Evolutionary conservation across 1,140 invertebrate species (phyloP), one percentile per base, ranked within the genome.

Genomic region (Papilio polyxenes): DNA sequence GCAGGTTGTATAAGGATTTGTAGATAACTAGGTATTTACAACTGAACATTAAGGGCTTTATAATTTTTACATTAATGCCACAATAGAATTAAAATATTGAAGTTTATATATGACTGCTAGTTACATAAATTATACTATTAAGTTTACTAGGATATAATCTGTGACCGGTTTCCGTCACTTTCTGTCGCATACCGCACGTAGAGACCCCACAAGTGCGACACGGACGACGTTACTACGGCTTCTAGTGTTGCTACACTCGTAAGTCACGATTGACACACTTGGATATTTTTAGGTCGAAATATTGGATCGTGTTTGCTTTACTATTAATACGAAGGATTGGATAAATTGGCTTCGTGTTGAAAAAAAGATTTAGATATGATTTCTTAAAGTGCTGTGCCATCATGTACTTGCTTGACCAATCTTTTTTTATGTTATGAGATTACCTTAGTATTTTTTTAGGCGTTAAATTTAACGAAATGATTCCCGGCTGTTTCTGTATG

Each of bases 231-330:
- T 72, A 72, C 31, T 72, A 72, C 13, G 65, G 65, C 65, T 72
- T 72, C 65, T 5, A 37, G 31, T 40, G 31, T 72, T 72, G 31
- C 13, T 15, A 72, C 11, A 15, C 31, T 72, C 31, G 62, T 72
- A 72, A 72, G 65, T 72, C 65, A 72, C 65, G 65, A 72, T 37
- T 72, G 65, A 72, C 65, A 40, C 37, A 72, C 23, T 72, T 72
- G 4, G 4, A 37, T 72, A 72, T 72, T 72, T 62, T 72, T 72
- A 72, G 65, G 65, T 72, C 65, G 37, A 72, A 72, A 40, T 65
- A 65, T 37, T 72, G n/a, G 15, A 72, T 72, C 62, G 62, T 37
- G 13, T 65, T 65, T 65, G 62, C 9, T 3, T 62, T 62, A 23
- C 9, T 6, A 23, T 62, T 62, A 65, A 65, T 13, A 62, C 20